A percentile compares a stretch with the other conserved stretches of the same genome.
Evolutionary conservation across 1,140 invertebrate genomes (phyloP).

Genomic region (Drosophila ercepeae): DNA sequence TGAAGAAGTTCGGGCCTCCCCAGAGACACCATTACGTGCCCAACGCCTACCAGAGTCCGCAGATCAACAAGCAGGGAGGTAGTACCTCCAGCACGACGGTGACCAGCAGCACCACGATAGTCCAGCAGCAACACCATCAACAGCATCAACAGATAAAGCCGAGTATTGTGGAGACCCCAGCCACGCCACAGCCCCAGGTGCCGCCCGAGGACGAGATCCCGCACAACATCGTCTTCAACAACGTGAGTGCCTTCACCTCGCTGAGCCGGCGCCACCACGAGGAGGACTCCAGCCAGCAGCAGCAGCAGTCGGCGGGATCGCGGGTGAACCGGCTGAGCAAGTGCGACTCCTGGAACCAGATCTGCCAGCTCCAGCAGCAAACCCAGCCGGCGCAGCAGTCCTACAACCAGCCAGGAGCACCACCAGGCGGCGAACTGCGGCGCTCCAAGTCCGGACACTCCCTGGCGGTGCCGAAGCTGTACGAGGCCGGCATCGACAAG

Average conservation of each 20-base stretch:
- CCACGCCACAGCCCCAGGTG: conserved; percentile 58
- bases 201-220: conserved; percentile 75
- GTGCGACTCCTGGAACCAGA: conserved; percentile 92
- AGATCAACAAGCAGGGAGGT: conserved; percentile 34
- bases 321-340: conserved; percentile 86
- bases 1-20: conserved; percentile 81
- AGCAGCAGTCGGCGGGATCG: conserved; percentile 31
- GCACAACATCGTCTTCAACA: conserved; percentile 80
- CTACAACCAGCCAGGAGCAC: conserved; percentile 49
- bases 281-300: conserved; percentile 39
- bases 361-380: conserved; percentile 81
- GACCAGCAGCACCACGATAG: conserved; percentile 25
- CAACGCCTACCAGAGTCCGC: conserved; percentile 79
- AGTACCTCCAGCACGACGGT: conserved; percentile 15
- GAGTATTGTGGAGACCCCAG: conserved; percentile 70
- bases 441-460: conserved; percentile 90
- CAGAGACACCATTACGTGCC: conserved; percentile 79
- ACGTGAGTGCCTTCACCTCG: conserved; percentile 72
- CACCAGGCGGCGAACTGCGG: conserved; percentile 84
- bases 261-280: conserved; percentile 56
- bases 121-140: conserved; percentile 26
- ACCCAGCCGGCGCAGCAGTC: neutral
- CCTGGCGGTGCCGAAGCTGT: conserved; percentile 89
- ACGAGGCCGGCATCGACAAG: conserved; percentile 90
- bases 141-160: conserved; percentile 53